These are phyloP conservation scores for Drymodes brunneopygia DNA, from an alignment of 2,113 vertebrate species.

Conservation along the genomic window DNA sequence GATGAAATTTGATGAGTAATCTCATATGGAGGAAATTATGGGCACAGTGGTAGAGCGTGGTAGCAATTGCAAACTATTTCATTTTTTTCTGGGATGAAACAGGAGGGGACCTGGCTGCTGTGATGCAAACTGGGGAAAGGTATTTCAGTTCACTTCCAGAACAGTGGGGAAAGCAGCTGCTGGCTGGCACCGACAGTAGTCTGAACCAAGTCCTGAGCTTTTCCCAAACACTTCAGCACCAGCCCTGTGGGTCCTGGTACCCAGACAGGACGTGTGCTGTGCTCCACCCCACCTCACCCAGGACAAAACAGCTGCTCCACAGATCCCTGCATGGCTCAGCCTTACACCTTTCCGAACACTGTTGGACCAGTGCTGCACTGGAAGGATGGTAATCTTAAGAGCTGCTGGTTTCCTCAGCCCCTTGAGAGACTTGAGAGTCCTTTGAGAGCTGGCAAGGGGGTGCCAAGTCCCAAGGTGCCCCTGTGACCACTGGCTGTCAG, in stretches of 20 bases:
- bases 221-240: neutral
- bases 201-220: neutral
- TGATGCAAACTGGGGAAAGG: neutral
- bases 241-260: neutral
- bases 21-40: neutral
- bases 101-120: neutral
- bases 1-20: neutral
- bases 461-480: neutral
- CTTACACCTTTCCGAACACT: rapidly evolving
- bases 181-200: neutral
- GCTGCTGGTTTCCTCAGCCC: neutral
- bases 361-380: neutral
- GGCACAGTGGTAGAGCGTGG: neutral
- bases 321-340: neutral
- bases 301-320: neutral
- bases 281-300: neutral
- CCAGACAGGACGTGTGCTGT: neutral
- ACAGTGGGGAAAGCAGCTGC: neutral
- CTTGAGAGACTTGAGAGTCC: neutral
- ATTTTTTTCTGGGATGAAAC: neutral
- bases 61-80: neutral
- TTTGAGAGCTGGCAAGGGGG: neutral
- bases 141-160: neutral
- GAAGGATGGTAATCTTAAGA: too few relatives aligned
- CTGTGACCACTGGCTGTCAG: neutral